Evolutionary conservation across 2,113 vertebrate species (phyloP), one percentile per base, ranked within the genome.

Genomic region (Notothenia rossii): DNA sequence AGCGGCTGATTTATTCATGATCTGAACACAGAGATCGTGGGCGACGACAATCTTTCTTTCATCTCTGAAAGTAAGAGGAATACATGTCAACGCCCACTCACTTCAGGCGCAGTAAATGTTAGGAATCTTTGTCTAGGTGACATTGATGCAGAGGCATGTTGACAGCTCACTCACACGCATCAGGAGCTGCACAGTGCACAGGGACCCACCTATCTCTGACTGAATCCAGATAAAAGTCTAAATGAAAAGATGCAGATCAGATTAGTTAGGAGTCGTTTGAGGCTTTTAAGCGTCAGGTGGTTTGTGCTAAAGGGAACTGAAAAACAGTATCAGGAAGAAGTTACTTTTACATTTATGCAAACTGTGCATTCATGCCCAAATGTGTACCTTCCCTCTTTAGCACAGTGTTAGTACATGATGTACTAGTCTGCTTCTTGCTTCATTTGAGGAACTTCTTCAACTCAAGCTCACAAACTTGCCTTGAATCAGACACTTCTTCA

Each of bases 1-100:
- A 0, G 10, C 3, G 1, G 54, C 20, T 75, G 75, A 89, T 81
- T 81, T 78, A 84, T 84, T 84, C 78, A 72, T 53, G 55, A 75
- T 78, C 40, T 49, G 54, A 79, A 55, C 82, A 10, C 72, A 58
- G 74, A 72, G 48, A 58, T 33, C 5, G 49, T n/a, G 49, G 36
- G 50, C 8, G 11, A 63, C 33, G 4, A 1, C 5, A 70, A 77
- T 71, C 60, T 4, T 14, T 66, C 58, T 79, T 68, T 82, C 63
- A 45, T 82, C 59, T 45, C 11, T 7, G 9, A 76, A 75, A 82
- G 53, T 61, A 51, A 75, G 55, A 76, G 25, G 46, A 88, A 63
- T 77, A 33, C 59, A 17, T 1, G 65, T 58, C 49, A 5, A 17
- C 72, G 33, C 83, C 87, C 70, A 78, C 80, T 33, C 79, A n/a